Conservation (phyloP, 2,888 invertebrate genomes). For the Trissoscelio sp. region DNA sequence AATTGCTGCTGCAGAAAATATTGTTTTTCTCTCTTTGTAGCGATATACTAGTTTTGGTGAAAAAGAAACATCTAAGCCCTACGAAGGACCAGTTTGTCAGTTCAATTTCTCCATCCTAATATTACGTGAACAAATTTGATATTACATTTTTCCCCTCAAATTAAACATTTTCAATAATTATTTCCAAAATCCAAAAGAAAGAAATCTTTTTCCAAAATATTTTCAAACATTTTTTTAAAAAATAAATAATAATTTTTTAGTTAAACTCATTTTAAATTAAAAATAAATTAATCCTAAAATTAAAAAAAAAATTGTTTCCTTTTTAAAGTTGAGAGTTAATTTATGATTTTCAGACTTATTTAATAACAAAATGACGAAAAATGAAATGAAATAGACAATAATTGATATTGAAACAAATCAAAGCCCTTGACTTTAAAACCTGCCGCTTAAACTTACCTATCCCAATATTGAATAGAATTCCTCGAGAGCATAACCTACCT, state of each 20-base stretch:
- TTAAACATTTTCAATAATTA: too few relatives aligned
- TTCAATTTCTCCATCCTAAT: constrained; percentile 28
- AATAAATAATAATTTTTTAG: too few relatives aligned
- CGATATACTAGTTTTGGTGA: constrained; percentile 53
- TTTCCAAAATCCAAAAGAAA: too few relatives aligned
- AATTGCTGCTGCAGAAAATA: constrained; percentile 49
- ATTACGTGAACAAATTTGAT: background rate
- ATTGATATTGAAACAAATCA: constrained; percentile 39
- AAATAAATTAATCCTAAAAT: too few relatives aligned
- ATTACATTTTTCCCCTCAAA: too few relatives aligned
- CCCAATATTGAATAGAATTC: constrained; percentile 68
- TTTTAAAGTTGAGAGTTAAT: too few relatives aligned
- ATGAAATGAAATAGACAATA: background rate
- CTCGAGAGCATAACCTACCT: constrained; percentile 66
- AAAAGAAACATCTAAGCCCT: constrained; percentile 46
- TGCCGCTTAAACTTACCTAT: constrained; percentile 65
- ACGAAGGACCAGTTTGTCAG: constrained; percentile 51
- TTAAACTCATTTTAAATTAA: too few relatives aligned
- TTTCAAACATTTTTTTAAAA: too few relatives aligned
- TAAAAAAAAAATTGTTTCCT: too few relatives aligned
- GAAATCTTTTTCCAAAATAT: too few relatives aligned
- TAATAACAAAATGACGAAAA: background rate
- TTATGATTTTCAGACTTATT: too few relatives aligned
- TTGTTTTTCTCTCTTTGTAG: constrained; percentile 34
- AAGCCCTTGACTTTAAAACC: constrained; percentile 61